Base-by-base conservation (phyloP, 1,140 invertebrate species). In the Cardiocondyla obscurior region DNA sequence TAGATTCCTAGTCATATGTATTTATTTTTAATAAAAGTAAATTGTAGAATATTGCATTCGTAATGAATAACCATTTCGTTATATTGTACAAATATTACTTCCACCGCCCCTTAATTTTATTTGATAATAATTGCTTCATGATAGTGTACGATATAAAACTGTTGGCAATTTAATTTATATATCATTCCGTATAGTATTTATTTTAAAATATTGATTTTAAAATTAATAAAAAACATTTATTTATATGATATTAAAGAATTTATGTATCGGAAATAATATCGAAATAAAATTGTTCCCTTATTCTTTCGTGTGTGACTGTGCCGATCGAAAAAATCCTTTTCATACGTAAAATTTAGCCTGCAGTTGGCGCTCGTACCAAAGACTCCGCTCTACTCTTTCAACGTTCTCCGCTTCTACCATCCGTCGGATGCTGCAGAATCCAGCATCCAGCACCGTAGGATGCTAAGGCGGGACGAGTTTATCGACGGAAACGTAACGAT, bases 361-460 rank as follows among this genome's bases (percentile, higher is more conserved):
- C 62, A 79, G 74, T 53, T 79, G 74, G 74, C 62, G 55, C 72
- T 76, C 72, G 74, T 53, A 30, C 22, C 74, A 42, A 42, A 67
- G 74, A 16, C 19, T 10, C 14, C 1, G 7, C 16, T 14, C 36
- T 39, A 22, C 36, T 51, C 14, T 64, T 30, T 30, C 16, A 19
- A n/a, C 14, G 30, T 25, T 77, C 60, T 77, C 46, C 16, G 22
- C 30, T 79, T 30, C 74, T 79, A 79, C 74, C 74, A 79, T 79
- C 74, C 74, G 74, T 79, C 62, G 74, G 74, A 79, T 79, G 74
- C 74, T 79, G 74, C 14, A 64, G 57, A 46, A 53, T 42, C 62
- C 74, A 77, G 30, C 69, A 53, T 42, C 62, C 74, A 77, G 30
- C 69, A n/a, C 16, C 33, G 10, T n/a, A n/a, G 8, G 1, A 8